These are phyloP conservation scores for Argyra leucocephala DNA, from an alignment of 2,888 invertebrate species.

Conservation along the genomic window DNA sequence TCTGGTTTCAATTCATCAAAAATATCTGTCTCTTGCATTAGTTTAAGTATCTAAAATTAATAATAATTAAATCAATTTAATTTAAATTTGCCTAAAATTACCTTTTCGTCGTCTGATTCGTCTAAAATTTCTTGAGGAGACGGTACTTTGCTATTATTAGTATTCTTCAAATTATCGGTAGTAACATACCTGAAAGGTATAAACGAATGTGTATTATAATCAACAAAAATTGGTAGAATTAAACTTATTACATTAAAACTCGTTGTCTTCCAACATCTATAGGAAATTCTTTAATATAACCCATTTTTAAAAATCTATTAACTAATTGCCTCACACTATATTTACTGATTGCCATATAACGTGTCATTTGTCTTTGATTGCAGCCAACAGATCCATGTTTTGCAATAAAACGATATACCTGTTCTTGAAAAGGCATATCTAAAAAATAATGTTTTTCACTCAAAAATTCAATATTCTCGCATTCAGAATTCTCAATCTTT, in stretches of 20 bases:
- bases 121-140: not conserved
- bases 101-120: not conserved
- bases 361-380: slow-evolving; percentile 43
- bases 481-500: not conserved
- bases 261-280: slow-evolving; percentile 50
- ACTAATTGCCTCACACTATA: slow-evolving; percentile 44
- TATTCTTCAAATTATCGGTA: not conserved
- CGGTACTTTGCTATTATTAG: not conserved
- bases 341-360: slow-evolving; percentile 42
- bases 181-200: slow-evolving; percentile 16
- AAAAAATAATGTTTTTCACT: slow-evolving; percentile 29
- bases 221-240: not conserved
- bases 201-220: not conserved
- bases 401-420: slow-evolving; percentile 47
- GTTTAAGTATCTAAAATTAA: not conserved
- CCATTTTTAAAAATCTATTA: slow-evolving; percentile 40
- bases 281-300: slow-evolving; percentile 45
- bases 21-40: not conserved
- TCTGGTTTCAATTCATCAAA: not conserved
- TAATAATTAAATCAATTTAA: not conserved
- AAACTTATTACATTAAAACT: slow-evolving; percentile 43
- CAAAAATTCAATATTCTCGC: slow-evolving; percentile 12
- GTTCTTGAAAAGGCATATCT: slow-evolving; percentile 43
- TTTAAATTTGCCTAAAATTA: not conserved
- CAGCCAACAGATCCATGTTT: slow-evolving; percentile 47